Base-by-base conservation (phyloP, 1,140 invertebrate genomes). In the Mamestra configurata region DNA sequence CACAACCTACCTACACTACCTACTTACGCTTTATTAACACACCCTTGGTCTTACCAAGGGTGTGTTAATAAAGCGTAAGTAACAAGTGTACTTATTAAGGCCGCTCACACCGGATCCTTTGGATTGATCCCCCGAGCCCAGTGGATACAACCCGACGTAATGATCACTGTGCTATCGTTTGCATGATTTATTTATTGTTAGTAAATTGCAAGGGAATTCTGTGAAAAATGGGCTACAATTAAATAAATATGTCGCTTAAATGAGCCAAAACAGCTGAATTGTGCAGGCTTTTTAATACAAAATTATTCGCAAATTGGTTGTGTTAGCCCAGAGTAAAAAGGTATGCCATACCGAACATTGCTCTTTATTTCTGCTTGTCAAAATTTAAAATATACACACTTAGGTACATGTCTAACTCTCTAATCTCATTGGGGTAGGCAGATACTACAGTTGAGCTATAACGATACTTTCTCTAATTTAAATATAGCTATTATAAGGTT, bases 151-250 rank as follows among this genome's bases (percentile, higher is more conserved):
- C 5, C 13, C 22, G 13, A 20, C 22, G 40, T 43, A 46, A 49
- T 46, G 37, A 24, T 24, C 66, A 49, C 18, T n/a, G 40, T 11
- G 61, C 22, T 70, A 46, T 49, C 40, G 13, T 46, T 13, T 46
- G 40, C 66, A 46, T 22, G 37, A 68, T 46, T 70, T 70, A 70
- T 70, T 70, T 46, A 15, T 27, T 27, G 43, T 49, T 10, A 49
- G 4, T 24, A 22, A 27, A 70, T 46, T 70, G 22, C 66, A 13
- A 20, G 40, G 18, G 31, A 20, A 66, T 20, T 66, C 8, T 20
- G 10, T 20, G 61, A 66, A 66, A 66, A 40, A 40, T 18, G n/a
- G 53, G 3, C 18, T 2, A 13, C 1, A 15, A 27, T 24, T 3
- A 24, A 24, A 27, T 49, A 49, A 1, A 13, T 4, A 1, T 11